Conservation (phyloP, 2,797 vertebrate genomes). For the Myotis myotis region DNA sequence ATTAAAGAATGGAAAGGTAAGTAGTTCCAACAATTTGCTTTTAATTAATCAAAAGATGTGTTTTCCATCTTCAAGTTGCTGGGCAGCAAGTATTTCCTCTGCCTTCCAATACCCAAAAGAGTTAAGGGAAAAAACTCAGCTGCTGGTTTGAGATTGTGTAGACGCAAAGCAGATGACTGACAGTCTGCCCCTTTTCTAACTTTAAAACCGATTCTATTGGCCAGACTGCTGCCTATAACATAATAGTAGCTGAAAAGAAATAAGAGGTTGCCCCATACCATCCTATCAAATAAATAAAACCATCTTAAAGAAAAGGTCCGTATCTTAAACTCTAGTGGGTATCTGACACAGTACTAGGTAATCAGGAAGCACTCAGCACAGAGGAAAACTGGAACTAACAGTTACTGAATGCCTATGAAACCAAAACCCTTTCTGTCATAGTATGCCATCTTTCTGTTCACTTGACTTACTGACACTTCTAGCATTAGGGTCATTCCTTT, state of each 20-base stretch:
- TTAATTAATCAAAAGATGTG: slow-evolving; percentile 78
- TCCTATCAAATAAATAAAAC: neutral
- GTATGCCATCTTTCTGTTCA: neutral
- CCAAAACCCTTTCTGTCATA: neutral
- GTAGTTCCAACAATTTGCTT: slow-evolving; percentile 77
- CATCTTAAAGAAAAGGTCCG: neutral
- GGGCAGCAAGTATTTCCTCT: slow-evolving; percentile 58
- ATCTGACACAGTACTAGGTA: neutral
- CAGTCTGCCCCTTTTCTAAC: slow-evolving; percentile 4
- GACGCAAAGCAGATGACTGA: neutral
- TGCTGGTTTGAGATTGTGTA: neutral
- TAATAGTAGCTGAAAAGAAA: neutral
- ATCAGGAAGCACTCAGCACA: neutral
- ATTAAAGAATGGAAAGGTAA: slow-evolving; percentile 80
- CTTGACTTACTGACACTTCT: neutral
- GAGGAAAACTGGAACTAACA: neutral
- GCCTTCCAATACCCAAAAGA: slow-evolving; percentile 51
- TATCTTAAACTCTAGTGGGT: neutral
- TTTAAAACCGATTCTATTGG: neutral
- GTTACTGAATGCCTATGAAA: neutral
- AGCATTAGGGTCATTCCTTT: neutral
- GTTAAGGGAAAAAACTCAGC: slow-evolving; percentile 36
- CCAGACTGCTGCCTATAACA: neutral
- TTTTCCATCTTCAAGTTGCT: slow-evolving; percentile 60
- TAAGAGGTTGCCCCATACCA: neutral